These are phyloP conservation scores for Meloidogyne chitwoodi DNA, from an alignment of 1,140 invertebrate genomes.

Conservation along the genomic window DNA sequence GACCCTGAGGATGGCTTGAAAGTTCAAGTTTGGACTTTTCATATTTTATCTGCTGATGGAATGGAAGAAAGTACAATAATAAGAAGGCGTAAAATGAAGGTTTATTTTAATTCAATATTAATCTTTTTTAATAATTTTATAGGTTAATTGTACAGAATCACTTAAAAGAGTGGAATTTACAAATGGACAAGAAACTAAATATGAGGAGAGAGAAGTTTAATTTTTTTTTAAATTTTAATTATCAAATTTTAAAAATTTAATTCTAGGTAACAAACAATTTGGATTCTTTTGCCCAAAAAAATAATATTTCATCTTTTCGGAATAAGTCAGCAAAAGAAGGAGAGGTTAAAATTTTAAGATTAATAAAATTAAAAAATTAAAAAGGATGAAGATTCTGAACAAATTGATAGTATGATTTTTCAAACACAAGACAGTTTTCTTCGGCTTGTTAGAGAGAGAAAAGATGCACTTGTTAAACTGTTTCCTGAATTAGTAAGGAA, in stretches of 20 bases:
- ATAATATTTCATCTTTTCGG: not conserved
- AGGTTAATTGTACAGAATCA: conserved; percentile 47
- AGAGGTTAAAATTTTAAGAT: not conserved
- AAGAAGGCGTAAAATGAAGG: conserved; percentile 41
- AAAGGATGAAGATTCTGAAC: conserved; percentile 24
- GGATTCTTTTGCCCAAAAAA: not conserved
- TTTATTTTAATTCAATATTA: not conserved
- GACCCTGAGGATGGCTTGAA: conserved; percentile 50
- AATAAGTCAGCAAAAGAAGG: not conserved
- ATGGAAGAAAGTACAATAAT: conserved; percentile 45
- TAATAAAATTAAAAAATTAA: conserved; percentile 11
- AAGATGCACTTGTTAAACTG: conserved; percentile 37
- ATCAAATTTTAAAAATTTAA: not conserved
- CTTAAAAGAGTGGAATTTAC: conserved; percentile 38
- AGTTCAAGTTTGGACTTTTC: conserved; percentile 40
- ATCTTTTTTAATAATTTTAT: not conserved
- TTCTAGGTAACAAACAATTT: conserved; percentile 32
- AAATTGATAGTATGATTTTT: conserved; percentile 31
- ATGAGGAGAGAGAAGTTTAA: conserved; percentile 42
- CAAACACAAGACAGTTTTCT: conserved; percentile 44
- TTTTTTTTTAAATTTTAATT: not conserved
- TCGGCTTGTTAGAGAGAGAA: conserved; percentile 40
- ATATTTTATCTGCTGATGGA: conserved; percentile 44
- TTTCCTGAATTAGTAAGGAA: conserved; percentile 35
- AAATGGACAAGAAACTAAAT: conserved; percentile 46